phyloP scores from a whole-genome alignment of 2,888 invertebrate genomes.

The Volucella zonaria region DNA sequence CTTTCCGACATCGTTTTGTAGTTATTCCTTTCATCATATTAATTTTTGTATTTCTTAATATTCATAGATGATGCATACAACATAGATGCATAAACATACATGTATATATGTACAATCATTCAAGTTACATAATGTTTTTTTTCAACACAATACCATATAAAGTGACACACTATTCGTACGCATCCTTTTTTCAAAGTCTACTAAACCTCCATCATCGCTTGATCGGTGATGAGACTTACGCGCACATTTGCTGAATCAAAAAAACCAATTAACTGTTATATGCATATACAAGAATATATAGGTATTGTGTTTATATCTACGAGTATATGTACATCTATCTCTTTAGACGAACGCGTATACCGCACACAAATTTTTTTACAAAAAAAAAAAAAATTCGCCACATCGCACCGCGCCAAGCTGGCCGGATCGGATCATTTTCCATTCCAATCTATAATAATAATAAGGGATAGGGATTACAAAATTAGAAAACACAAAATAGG shows the following conservation, averaged over 20 bases:
- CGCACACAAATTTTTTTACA: too few relatives aligned
- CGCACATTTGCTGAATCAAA: constrained; percentile 44
- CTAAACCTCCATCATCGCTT: constrained; percentile 32
- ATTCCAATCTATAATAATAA: constrained; percentile 13
- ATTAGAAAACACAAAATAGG: constrained; percentile 22
- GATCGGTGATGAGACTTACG: constrained; percentile 1
- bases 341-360: constrained; percentile 7
- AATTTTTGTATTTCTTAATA: not conserved
- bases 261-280: constrained; percentile 64
- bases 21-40: constrained; percentile 27
- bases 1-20: constrained; percentile 44
- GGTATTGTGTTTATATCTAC: not conserved
- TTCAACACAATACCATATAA: constrained; percentile 16
- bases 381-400: not conserved
- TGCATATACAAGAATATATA: not conserved
- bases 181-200: constrained; percentile 37
- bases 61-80: too few relatives aligned
- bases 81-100: too few relatives aligned
- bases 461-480: constrained; percentile 37
- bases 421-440: constrained; percentile 24
- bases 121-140: constrained; percentile 39
- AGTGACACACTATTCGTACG: constrained; percentile 20
- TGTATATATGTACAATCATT: constrained; percentile 9
- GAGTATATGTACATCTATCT: not conserved
- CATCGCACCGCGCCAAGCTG: not conserved